These are phyloP conservation scores for Drosophila biarmipes DNA, from an alignment of 1,140 invertebrate genomes.

Conservation along the genomic window DNA sequence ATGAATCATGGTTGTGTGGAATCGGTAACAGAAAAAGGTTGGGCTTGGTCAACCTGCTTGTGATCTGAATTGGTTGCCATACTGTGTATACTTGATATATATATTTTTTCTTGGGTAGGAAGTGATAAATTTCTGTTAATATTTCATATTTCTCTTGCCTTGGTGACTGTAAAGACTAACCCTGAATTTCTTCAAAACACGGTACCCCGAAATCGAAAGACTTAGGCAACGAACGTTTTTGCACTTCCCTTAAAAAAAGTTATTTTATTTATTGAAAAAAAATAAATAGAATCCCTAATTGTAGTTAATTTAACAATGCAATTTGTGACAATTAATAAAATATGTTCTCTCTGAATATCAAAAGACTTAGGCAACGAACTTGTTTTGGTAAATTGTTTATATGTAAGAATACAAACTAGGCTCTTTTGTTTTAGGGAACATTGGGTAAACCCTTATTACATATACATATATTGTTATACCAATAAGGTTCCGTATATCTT, in stretches of 20 bases:
- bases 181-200: neutral
- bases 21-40: slow-evolving; percentile 42
- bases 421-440: neutral
- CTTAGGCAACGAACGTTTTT: neutral
- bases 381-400: neutral
- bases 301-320: too few species aligned
- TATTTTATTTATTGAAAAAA: neutral
- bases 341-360: neutral
- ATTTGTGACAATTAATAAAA: too few species aligned
- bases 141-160: slow-evolving; percentile 3
- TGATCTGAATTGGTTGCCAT: slow-evolving; percentile 42
- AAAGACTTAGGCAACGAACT: slow-evolving; percentile 71
- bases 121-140: slow-evolving; percentile 6
- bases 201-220: neutral
- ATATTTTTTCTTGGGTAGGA: neutral
- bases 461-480: too few species aligned
- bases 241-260: too few species aligned
- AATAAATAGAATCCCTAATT: neutral
- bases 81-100: slow-evolving; percentile 11
- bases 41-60: slow-evolving; percentile 39
- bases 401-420: too few species aligned
- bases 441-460: neutral
- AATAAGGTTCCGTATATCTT: neutral
- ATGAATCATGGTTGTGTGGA: slow-evolving; percentile 42
- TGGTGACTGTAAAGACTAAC: neutral